Conservation (phyloP, 2,113 vertebrate genomes). For the Silurus glanis region DNA sequence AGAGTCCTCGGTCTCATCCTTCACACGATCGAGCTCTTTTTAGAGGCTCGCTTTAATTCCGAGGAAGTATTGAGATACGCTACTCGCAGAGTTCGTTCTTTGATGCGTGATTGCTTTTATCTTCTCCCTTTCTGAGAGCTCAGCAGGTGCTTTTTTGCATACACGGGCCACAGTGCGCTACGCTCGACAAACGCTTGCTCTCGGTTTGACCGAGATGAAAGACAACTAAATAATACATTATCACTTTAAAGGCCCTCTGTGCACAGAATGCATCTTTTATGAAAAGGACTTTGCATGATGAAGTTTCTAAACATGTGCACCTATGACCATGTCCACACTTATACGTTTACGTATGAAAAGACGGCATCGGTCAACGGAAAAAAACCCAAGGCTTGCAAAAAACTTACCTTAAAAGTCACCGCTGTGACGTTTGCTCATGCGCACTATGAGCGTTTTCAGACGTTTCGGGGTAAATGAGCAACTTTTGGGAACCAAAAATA, state of each 20-base stretch:
- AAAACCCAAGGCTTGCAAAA: too few relatives aligned
- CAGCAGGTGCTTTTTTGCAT: conserved; percentile 51
- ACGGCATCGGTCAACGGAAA: too few relatives aligned
- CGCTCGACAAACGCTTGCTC: conserved; percentile 25
- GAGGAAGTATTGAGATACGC: conserved; percentile 25
- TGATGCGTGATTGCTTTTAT: conserved; percentile 54
- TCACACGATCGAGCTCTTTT: conserved; percentile 30
- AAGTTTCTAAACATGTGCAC: background rate
- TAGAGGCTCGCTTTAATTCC: conserved; percentile 31
- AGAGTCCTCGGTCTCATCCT: conserved; percentile 24
- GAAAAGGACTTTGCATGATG: background rate
- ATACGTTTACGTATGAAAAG: too few relatives aligned
- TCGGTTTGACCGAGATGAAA: conserved; percentile 27
- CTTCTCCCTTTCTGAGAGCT: conserved; percentile 34
- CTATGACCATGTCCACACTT: background rate
- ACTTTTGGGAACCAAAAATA: too few relatives aligned
- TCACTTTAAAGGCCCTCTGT: conserved; percentile 15
- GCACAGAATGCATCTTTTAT: background rate
- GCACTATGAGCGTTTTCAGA: too few relatives aligned
- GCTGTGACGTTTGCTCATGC: too few relatives aligned
- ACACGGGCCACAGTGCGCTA: conserved; percentile 23
- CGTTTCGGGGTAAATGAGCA: too few relatives aligned
- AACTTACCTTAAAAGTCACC: too few relatives aligned
- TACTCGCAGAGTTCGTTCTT: conserved; percentile 34
- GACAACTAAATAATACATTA: conserved; percentile 44